Percentiles rank a stretch among this genome's conserved stretches.
phyloP scores from a whole-genome alignment of 2,797 vertebrate species.

The Halcyon badia region DNA sequence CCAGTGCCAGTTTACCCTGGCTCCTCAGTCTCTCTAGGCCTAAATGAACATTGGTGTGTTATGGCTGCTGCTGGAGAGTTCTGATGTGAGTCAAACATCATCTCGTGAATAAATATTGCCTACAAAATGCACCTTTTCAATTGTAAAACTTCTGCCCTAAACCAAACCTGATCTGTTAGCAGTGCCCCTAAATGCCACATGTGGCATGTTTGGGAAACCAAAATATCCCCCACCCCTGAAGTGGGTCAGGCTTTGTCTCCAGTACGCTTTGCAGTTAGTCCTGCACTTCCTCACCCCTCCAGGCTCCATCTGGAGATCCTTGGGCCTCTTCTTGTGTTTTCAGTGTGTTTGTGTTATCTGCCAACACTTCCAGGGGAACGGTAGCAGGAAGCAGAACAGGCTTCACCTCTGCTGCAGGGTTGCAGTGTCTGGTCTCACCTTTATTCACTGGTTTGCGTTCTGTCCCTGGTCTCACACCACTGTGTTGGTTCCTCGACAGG shows the following conservation, averaged over 20 bases:
- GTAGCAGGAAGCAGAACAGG: neutral
- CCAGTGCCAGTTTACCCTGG: neutral
- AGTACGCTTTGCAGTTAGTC: neutral
- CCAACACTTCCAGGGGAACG: neutral
- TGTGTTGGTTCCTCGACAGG: constrained; percentile 80
- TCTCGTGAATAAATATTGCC: neutral
- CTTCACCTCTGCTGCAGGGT: neutral
- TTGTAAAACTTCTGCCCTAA: neutral
- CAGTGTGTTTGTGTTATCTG: neutral
- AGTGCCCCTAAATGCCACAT: neutral
- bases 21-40: too few species aligned
- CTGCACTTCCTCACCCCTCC: neutral
- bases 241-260: neutral
- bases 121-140: neutral
- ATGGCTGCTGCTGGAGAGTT: neutral
- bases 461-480: neutral
- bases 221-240: neutral
- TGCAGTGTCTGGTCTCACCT: neutral
- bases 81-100: neutral
- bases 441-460: neutral
- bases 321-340: neutral
- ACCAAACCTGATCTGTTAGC: neutral
- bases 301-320: neutral
- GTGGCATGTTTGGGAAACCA: neutral
- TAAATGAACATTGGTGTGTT: neutral